phyloP scores from a whole-genome alignment of 2,113 vertebrate species.

The Caranx ignobilis region DNA sequence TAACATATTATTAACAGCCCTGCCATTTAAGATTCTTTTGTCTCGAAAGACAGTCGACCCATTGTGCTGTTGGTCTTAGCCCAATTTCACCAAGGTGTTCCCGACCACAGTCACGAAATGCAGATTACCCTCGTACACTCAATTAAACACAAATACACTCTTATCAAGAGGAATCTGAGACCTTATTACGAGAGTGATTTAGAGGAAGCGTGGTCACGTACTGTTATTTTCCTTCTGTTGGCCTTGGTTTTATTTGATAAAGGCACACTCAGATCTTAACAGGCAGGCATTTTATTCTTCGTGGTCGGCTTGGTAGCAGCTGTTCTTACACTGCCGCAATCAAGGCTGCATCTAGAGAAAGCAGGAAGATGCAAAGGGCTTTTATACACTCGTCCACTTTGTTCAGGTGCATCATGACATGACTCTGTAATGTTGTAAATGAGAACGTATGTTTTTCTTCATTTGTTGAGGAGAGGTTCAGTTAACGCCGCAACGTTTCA shows the following conservation, averaged over 20 bases:
- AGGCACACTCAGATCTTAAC: conserved; percentile 23
- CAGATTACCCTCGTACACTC: conserved; percentile 5
- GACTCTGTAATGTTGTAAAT: conserved; percentile 9
- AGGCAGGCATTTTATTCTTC: conserved; percentile 34
- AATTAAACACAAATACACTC: conserved; percentile 41
- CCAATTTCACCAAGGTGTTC: conserved; percentile 23
- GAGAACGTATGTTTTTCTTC: neutral
- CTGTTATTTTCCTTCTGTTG: conserved; percentile 39
- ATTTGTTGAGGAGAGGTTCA: neutral
- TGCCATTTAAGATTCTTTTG: conserved; percentile 7
- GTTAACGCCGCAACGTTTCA: neutral
- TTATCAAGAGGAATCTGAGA: conserved; percentile 25
- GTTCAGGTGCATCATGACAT: neutral
- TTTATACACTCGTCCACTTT: neutral
- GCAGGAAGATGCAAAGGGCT: conserved; percentile 14
- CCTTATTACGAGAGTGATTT: conserved; percentile 41
- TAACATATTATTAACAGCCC: neutral
- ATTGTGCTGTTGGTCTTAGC: neutral
- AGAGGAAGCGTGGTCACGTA: neutral
- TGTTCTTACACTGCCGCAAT: conserved; percentile 45
- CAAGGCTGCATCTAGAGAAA: conserved; percentile 45
- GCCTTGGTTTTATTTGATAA: conserved; percentile 34
- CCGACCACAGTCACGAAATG: conserved; percentile 9
- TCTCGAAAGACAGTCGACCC: neutral
- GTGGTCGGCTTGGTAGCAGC: conserved; percentile 53